These are phyloP conservation scores for Cinara cedri DNA, from an alignment of 2,888 invertebrate genomes.

Conservation along the genomic window DNA sequence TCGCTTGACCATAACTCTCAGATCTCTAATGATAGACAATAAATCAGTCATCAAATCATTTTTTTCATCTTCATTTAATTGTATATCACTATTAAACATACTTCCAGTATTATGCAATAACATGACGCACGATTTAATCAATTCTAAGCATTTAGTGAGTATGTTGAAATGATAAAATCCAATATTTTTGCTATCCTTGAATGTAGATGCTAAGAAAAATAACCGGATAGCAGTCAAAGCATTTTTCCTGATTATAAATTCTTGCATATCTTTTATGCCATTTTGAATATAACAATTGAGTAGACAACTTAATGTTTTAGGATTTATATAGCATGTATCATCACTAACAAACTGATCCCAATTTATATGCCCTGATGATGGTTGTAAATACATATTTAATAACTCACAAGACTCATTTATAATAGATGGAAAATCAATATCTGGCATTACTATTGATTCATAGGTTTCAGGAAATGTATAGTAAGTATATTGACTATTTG, in stretches of 20 bases:
- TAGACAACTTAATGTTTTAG: conserved; percentile 49
- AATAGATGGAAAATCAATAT: conserved; percentile 50
- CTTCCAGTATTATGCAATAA: conserved; percentile 5
- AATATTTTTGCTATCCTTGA: conserved; percentile 47
- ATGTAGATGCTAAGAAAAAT: conserved; percentile 48
- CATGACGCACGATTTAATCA: conserved; percentile 20
- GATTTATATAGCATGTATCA: conserved; percentile 20
- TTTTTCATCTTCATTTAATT: conserved; percentile 22
- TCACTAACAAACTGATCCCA: conserved; percentile 47
- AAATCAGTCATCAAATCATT: conserved; percentile 24
- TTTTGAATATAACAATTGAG: conserved; percentile 49
- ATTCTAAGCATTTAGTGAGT: conserved; percentile 29
- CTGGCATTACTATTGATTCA: conserved; percentile 45
- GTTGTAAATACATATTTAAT: conserved; percentile 37
- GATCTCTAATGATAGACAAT: conserved; percentile 20
- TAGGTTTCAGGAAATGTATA: conserved; percentile 36
- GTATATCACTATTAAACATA: background rate
- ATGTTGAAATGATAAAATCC: conserved; percentile 39
- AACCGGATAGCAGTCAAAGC: conserved; percentile 39
- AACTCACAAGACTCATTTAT: conserved; percentile 49
- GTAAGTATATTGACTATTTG: conserved; percentile 33
- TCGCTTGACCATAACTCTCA: conserved; percentile 33
- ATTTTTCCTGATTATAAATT: conserved; percentile 30
- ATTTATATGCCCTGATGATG: conserved; percentile 14
- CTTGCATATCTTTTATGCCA: conserved; percentile 16